These are phyloP conservation scores for Myodes glareolus DNA, from an alignment of 2,113 vertebrate species.

Conservation along the genomic window DNA sequence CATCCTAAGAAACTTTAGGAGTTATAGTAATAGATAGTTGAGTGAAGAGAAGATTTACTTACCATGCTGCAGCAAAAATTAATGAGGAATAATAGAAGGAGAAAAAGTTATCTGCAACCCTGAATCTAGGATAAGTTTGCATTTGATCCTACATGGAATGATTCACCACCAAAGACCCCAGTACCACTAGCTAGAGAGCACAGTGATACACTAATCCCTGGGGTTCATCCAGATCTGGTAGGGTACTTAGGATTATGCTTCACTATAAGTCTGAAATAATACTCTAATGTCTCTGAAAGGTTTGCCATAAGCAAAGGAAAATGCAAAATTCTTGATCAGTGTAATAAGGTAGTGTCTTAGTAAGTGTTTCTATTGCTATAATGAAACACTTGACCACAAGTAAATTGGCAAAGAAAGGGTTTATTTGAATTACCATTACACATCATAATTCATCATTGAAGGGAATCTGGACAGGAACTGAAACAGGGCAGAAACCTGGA, in stretches of 20 bases:
- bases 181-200: neutral
- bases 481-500: neutral
- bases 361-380: no score
- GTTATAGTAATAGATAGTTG: neutral
- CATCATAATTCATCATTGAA: neutral
- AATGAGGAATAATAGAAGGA: neutral
- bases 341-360: neutral
- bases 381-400: neutral
- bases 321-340: constrained; percentile 10
- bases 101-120: neutral
- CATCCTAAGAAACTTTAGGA: constrained; percentile 1
- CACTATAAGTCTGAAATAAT: constrained; percentile 19
- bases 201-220: neutral
- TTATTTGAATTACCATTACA: neutral
- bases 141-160: neutral
- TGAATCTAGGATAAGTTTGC: neutral
- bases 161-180: neutral
- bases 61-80: neutral
- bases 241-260: neutral
- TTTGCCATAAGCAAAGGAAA: neutral
- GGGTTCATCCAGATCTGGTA: neutral
- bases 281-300: constrained; percentile 18
- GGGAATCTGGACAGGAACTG: neutral
- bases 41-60: constrained; percentile 23
- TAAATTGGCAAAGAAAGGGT: neutral